Conservation (phyloP, 2,888 invertebrate genomes). For the Sinohyriopsis cumingii region DNA sequence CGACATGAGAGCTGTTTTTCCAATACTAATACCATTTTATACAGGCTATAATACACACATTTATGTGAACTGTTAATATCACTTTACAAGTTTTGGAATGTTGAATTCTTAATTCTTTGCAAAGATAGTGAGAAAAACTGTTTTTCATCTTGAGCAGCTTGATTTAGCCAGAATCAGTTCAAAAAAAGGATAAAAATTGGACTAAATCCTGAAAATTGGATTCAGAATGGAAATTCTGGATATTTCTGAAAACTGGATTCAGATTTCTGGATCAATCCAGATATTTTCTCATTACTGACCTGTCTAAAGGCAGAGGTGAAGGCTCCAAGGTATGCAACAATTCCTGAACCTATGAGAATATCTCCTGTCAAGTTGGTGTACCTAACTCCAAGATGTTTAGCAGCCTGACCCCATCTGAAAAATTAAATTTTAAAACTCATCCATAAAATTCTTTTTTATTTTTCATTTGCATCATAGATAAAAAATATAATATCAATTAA, state of each 20-base stretch:
- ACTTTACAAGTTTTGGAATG: too few relatives aligned
- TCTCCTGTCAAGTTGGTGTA: conserved; percentile 77
- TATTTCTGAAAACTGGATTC: background rate
- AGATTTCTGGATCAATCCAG: background rate
- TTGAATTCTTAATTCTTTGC: background rate
- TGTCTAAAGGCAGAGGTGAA: conserved; percentile 72
- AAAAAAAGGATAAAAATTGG: background rate
- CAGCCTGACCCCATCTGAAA: conserved; percentile 69
- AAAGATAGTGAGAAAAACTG: background rate
- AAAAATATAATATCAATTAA: background rate
- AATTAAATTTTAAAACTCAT: background rate
- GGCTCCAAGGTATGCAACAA: conserved; percentile 71
- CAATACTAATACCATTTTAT: too few relatives aligned
- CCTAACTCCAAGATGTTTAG: conserved; percentile 60
- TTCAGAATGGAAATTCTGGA: too few relatives aligned
- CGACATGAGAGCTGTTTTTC: too few relatives aligned
- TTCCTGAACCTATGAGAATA: conserved; percentile 76
- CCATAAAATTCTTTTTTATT: background rate
- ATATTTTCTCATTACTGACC: conserved; percentile 42
- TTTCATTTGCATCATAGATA: background rate
- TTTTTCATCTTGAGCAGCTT: background rate
- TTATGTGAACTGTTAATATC: too few relatives aligned
- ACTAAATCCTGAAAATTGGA: background rate
- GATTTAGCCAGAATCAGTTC: background rate
- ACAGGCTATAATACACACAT: too few relatives aligned